Percentiles rank a stretch among this genome's conserved stretches.
phyloP scores from a whole-genome alignment of 2,888 invertebrate species.

The Dasysyrphus albostriatus region DNA sequence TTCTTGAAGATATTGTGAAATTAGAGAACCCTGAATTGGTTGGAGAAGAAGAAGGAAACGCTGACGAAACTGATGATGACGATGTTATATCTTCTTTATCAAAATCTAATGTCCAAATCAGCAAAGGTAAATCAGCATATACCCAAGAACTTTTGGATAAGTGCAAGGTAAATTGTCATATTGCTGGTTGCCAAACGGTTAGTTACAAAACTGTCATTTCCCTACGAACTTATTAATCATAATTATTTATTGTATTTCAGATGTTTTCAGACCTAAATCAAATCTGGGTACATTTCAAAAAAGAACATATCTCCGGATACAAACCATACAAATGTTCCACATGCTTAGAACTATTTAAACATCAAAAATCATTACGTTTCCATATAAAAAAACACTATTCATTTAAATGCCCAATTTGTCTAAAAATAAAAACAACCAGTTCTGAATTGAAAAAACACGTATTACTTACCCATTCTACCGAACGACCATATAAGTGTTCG shows the following conservation, averaged over 20 bases:
- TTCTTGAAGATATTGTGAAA: background rate
- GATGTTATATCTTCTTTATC: background rate
- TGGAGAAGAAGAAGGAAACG: background rate
- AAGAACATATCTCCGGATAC: background rate
- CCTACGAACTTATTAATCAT: background rate
- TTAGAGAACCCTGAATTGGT: background rate
- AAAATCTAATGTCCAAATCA: background rate
- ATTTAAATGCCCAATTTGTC: background rate
- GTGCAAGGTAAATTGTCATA: constrained; percentile 4
- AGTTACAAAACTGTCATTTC: background rate
- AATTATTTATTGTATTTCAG: background rate
- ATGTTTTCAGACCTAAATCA: background rate
- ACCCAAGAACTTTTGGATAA: background rate
- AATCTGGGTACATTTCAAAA: background rate
- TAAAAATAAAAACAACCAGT: background rate
- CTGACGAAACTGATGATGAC: background rate
- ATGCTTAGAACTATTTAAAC: background rate
- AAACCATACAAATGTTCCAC: background rate
- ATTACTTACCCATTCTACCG: background rate
- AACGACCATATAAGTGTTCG: background rate
- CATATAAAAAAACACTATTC: background rate
- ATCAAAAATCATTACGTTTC: background rate
- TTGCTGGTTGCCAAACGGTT: background rate
- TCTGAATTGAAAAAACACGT: background rate
- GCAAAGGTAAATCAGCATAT: background rate